Evolutionary conservation across 2,888 invertebrate species (phyloP), one percentile per base, ranked within the genome.

Genomic region (Argynnis bischoffii): DNA sequence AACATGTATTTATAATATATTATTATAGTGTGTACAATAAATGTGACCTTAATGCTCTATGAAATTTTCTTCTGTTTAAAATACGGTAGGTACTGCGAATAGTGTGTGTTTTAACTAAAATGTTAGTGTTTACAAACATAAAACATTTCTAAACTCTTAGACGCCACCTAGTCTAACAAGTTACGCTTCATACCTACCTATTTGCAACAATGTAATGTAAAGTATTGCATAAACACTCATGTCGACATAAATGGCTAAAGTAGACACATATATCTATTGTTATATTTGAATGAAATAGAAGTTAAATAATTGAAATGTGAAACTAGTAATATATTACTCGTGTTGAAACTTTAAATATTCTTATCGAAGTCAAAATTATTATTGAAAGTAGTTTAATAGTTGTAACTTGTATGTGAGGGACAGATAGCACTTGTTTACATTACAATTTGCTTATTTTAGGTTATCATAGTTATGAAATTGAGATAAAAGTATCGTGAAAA

Each of bases 381-480:
- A 31, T 65, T 54, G 35, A 16, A 31, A 21, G 48, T 31, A 50
- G 26, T 60, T 51, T 54, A 66, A 60, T 61, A 66, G 60, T 35
- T 50, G 66, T 60, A 66, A 66, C 41, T 66, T 66, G 50, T 50
- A 48, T 41, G 35, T 48, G 26, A 50, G 60, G 54, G 54, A 48
- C n/a, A 35, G 66, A 66, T 66, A 66, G 50, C 55, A 26, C 16
- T 5, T 66, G 55, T 61, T 66, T 60, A 60, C 48, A 53, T 54
- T 16, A 48, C 35, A 55, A 61, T 66, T 60, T 21, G 54, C 55
- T 55, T 67, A 57, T 55, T 56, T 59, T 54, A 69, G 55, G 61
- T 71, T 69, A 64, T 57, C 66, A 63, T 53, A 14, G 18, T 26
- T 53, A 59, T 57, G 41, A 48, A 21, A n/a, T 21, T 65, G 64